Evolutionary conservation across 1,140 invertebrate species (phyloP).

Genomic region (Psix sp.): DNA sequence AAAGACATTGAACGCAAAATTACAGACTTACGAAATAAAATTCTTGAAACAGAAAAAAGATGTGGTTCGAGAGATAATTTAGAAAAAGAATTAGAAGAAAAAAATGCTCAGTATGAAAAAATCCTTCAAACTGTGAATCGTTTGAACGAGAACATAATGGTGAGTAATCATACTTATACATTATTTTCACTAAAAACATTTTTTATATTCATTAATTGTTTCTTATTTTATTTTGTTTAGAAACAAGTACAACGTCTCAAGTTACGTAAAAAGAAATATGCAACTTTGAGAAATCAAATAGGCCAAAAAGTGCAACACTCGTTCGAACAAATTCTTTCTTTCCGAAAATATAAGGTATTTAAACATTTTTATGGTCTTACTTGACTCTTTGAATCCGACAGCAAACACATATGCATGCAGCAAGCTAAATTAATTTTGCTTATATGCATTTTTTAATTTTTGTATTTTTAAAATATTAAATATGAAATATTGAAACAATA

Average conservation of each 20-base stretch:
- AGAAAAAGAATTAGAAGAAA: constrained; percentile 57
- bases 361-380: not conserved
- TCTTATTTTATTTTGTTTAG: constrained; percentile 62
- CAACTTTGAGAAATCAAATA: constrained; percentile 72
- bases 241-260: constrained; percentile 65
- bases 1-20: constrained; percentile 57
- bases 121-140: constrained; percentile 33
- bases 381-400: no score
- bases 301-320: constrained; percentile 72
- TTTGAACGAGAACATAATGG: constrained; percentile 50
- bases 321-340: constrained; percentile 74
- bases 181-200: not conserved
- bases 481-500: no score
- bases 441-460: constrained; percentile 9
- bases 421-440: not conserved
- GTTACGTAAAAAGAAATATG: constrained; percentile 70
- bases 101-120: constrained; percentile 60
- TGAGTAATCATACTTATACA: constrained; percentile 12
- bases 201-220: constrained; percentile 8
- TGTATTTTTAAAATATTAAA: not conserved
- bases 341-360: constrained; percentile 78
- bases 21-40: constrained; percentile 60
- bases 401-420: no score
- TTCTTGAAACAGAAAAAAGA: constrained; percentile 62
- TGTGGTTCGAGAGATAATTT: constrained; percentile 64